Evolutionary conservation across 2,113 vertebrate genomes (phyloP).

Genomic region (Tenrec ecaudatus): DNA sequence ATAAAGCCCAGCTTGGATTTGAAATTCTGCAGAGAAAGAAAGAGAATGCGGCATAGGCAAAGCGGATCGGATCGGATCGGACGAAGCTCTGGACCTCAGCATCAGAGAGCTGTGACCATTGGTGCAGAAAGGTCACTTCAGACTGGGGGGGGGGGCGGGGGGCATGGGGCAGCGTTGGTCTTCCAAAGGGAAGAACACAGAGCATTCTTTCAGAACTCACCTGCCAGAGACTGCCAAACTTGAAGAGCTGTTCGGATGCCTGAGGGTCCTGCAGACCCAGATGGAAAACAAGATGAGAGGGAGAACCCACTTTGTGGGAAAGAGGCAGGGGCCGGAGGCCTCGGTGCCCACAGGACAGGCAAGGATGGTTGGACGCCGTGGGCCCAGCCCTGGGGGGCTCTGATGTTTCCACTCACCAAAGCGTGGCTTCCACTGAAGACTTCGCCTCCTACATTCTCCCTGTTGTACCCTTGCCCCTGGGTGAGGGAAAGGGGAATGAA

Average conservation of each 20-base stretch:
- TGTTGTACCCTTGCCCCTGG: conserved; percentile 35
- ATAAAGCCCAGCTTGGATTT: conserved; percentile 75
- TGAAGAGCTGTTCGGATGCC: conserved; percentile 30
- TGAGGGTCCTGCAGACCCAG: conserved; percentile 52
- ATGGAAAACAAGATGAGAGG: not conserved
- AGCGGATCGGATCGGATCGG: not conserved
- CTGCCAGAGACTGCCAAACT: conserved; percentile 77
- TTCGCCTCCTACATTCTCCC: not conserved
- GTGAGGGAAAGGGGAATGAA: not conserved
- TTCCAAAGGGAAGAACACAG: not conserved
- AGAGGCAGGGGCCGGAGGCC: not conserved
- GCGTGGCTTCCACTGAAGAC: not conserved
- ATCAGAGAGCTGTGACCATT: not conserved
- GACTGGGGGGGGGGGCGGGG: not conserved
- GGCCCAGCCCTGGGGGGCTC: not conserved
- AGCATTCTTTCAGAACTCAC: conserved; percentile 57
- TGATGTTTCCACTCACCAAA: conserved; percentile 50
- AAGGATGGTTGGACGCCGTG: accelerated
- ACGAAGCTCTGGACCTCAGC: not conserved
- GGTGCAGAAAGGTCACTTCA: not conserved
- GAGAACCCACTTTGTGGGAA: not conserved
- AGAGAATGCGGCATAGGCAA: not conserved
- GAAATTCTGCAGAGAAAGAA: conserved; percentile 60
- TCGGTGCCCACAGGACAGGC: not conserved
- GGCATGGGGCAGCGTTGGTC: not conserved